phyloP scores from a whole-genome alignment of 2,113 vertebrate species.

The Callipepla squamata region DNA sequence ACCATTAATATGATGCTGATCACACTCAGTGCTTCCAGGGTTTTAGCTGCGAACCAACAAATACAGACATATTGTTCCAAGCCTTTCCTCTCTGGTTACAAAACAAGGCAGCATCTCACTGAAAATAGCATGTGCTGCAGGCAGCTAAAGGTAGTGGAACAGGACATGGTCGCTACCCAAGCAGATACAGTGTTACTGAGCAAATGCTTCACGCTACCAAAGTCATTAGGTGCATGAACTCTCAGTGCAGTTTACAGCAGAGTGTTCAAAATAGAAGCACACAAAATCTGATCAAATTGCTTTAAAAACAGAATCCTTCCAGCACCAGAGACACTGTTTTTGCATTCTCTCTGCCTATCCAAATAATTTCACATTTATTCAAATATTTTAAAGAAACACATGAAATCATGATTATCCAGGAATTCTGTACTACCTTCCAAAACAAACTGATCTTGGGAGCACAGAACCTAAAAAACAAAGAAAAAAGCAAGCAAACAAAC shows the following conservation, averaged over 20 bases:
- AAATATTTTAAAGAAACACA: neutral
- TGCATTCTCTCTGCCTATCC: neutral
- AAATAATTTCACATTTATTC: neutral
- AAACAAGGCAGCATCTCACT: neutral
- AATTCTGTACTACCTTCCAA: neutral
- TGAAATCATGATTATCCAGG: neutral
- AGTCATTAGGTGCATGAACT: neutral
- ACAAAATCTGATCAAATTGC: neutral
- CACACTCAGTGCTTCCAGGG: neutral
- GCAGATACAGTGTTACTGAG: neutral
- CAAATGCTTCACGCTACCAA: neutral
- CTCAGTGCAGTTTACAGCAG: neutral
- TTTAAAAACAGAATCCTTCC: neutral
- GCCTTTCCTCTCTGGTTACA: neutral
- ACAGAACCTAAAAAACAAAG: neutral
- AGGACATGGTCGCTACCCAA: neutral
- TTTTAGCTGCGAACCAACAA: neutral
- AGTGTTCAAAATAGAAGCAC: neutral
- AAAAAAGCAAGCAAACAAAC: neutral
- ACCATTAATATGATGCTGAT: rapidly evolving
- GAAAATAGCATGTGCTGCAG: neutral
- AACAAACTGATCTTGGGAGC: neutral
- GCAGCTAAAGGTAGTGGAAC: neutral
- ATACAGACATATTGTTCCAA: neutral
- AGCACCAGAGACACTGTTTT: neutral